phyloP scores from a whole-genome alignment of 2,113 vertebrate genomes.

The Callaeas wilsoni region DNA sequence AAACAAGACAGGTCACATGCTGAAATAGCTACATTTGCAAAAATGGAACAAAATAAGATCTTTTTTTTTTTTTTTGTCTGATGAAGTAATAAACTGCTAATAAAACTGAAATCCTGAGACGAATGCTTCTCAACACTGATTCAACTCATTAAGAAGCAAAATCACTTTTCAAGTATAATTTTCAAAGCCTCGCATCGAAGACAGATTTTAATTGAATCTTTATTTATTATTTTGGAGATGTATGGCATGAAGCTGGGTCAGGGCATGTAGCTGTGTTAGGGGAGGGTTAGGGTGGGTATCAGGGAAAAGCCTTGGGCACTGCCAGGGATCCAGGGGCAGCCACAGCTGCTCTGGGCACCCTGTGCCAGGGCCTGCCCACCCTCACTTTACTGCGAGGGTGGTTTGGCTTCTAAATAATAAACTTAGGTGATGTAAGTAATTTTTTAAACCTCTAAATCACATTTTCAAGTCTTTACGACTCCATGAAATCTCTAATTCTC shows the following conservation, averaged over 20 bases:
- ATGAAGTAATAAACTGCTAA: neutral
- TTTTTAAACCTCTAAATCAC: neutral
- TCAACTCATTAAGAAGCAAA: neutral
- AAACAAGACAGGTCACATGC: neutral
- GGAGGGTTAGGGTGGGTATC: neutral
- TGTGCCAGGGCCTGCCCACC: neutral
- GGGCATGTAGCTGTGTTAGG: neutral
- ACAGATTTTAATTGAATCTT: neutral
- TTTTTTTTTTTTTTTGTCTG: neutral
- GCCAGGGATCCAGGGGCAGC: neutral
- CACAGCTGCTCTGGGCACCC: neutral
- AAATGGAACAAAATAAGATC: neutral
- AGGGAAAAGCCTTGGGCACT: neutral
- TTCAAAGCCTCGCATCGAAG: neutral
- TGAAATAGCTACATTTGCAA: neutral
- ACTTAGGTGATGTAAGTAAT: neutral
- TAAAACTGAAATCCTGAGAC: neutral
- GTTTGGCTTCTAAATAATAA: neutral
- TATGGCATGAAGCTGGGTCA: neutral
- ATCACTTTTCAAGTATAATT: neutral
- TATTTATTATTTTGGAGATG: neutral
- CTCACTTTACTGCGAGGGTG: neutral
- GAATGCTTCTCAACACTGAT: neutral
- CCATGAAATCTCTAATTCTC: neutral
- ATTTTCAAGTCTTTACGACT: neutral